Evolutionary conservation across 2,113 vertebrate species (phyloP).

Genomic region (Scartelaos histophorus): DNA sequence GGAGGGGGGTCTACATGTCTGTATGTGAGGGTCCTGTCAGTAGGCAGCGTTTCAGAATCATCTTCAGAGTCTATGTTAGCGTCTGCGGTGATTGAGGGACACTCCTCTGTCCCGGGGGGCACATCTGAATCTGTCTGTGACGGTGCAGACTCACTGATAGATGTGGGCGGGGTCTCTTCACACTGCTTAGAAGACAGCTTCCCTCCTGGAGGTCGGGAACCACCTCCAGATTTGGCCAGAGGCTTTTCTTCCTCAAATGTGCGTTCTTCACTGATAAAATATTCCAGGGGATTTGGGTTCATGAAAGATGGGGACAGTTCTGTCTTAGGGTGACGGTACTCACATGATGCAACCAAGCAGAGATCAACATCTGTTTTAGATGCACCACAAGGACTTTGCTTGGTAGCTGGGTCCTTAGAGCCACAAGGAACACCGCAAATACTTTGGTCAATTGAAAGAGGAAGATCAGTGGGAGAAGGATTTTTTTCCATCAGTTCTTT

Average conservation of each 20-base stretch:
- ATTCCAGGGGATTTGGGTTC: constrained; percentile 94
- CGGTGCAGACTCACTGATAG: constrained; percentile 89
- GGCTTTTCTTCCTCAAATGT: constrained; percentile 82
- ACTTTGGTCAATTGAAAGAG: constrained; percentile 50
- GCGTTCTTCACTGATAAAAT: constrained; percentile 88
- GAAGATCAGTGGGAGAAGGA: constrained; percentile 54
- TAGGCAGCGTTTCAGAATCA: constrained; percentile 95
- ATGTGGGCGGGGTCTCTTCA: constrained; percentile 93
- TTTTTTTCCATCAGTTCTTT: constrained; percentile 69
- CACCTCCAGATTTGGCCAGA: constrained; percentile 80
- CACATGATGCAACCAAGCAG: constrained; percentile 91
- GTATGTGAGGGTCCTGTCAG: constrained; percentile 91
- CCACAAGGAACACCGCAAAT: constrained; percentile 52
- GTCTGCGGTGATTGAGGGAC: constrained; percentile 95
- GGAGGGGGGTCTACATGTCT: constrained; percentile 90
- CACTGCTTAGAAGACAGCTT: constrained; percentile 87
- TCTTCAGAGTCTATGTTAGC: constrained; percentile 98
- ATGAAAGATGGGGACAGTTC: constrained; percentile 97
- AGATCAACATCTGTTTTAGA: constrained; percentile 89
- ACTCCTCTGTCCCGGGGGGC: constrained; percentile 93
- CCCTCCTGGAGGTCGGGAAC: constrained; percentile 85
- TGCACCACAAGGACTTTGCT: constrained; percentile 74
- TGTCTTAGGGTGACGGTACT: constrained; percentile 94
- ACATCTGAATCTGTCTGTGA: constrained; percentile 94
- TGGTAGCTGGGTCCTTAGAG: constrained; percentile 66